Base-by-base conservation (phyloP, 2,888 invertebrate genomes). In the Agriopis leucophaearia region DNA sequence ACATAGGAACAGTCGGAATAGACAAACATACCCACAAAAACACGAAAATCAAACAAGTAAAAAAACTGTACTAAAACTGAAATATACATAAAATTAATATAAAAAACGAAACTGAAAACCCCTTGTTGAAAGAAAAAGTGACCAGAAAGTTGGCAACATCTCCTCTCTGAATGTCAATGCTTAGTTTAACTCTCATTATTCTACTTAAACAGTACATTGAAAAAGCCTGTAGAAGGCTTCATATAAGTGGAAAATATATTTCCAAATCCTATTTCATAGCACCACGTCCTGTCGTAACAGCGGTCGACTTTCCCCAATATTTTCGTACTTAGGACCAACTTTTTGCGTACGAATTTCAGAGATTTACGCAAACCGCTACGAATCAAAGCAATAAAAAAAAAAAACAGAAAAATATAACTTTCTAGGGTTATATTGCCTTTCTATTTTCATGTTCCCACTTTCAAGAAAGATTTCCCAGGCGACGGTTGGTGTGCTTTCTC, bases 391-490 rank as follows among this genome's bases (percentile, higher is more conserved):
- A 62, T 44, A 58, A 64, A 64, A 64, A 64, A 73, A 62, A 63
- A 35, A 57, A n/a, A n/a, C n/a, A n/a, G 44, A 60, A 56, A 65
- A 66, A 66, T 69, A 68, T 63, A 70, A 70, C 44, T 71, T 64
- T 72, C 59, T 64, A 64, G 67, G 66, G 62, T 69, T 63, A 66
- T 58, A 65, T 64, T 67, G 63, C 50, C 48, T 60, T 71, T 68
- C 70, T 69, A 69, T 75, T 75, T 74, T 74, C 59, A 64, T 70
- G 63, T 70, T 72, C 50, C 70, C 69, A 65, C 56, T 71, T 73
- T 66, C 56, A 60, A 61, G 62, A 64, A 66, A 70, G 72, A 75
- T 70, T 70, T 70, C 70, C 70, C 70, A 56, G 36, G 70, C 57
- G 70, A 61, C 66, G 55, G 45, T 42, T 50, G 45, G 47, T 57